Base-by-base conservation (phyloP, 2,888 invertebrate species). In the Drosophila seclusa region DNA sequence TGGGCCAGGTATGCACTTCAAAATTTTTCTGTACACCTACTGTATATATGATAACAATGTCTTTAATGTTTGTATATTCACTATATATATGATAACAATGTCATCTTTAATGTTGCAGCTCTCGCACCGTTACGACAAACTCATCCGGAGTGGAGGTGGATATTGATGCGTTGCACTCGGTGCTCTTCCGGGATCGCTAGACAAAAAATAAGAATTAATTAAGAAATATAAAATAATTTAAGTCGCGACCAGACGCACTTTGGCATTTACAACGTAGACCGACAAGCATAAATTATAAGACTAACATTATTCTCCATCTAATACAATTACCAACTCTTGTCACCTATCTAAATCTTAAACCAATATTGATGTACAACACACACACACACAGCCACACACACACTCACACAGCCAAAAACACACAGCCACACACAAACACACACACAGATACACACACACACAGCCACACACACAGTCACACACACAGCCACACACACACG, bases 161-260 rank as follows among this genome's bases (percentile, higher is more conserved):
- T 80, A 93, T 93, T 69, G 93, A 93, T 87, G 93, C 93, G 2
- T 81, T 93, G 54, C 93, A 93, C 65, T 92, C 92, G 68, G 93
- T 93, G 59, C 90, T 93, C 45, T 93, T 93, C 82, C 91, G 93
- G 54, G 92, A 92, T 70, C 87, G 83, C 45, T 90, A 76, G 52
- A 21, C 40, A 36, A 54, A 21, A 40, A 55, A 21, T 40, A n/a
- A 40, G 18, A 40, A 40, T n/a, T 40, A 16, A 45, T 4, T 36
- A 16, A 16, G 7, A 2, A 24, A 13, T 16, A 16, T 7, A 2
- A 45, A 16, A 16, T 1, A 24, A 45, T 16, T 8, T 24, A 34
- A n/a, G 8, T 11, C 24, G 8, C 38, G 24, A 40, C 7, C 54
- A 49, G 59, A 60, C 48, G 49, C 60, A 27, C 29, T 38, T 75